Conservation (phyloP, 2,113 vertebrate species). For the Thunnus maccoyii region DNA sequence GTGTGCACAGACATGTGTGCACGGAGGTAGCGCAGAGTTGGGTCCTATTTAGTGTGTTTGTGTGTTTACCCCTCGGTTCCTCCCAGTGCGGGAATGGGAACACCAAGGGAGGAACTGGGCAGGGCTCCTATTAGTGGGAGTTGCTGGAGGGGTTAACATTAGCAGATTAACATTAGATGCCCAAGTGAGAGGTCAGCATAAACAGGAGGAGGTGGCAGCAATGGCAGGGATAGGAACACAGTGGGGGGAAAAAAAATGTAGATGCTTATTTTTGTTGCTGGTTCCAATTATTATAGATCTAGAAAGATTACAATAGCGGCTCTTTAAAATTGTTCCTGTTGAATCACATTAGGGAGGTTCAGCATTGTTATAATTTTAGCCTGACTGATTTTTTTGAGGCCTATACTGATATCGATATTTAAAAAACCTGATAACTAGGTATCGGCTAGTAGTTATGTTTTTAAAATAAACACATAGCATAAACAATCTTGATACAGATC, state of each 20-base stretch:
- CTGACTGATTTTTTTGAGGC: too few species aligned
- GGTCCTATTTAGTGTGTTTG: slow-evolving; percentile 36
- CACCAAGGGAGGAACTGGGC: slow-evolving; percentile 30
- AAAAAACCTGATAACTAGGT: too few species aligned
- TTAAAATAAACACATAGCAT: too few species aligned
- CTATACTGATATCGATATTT: too few species aligned
- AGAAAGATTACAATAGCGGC: too few species aligned
- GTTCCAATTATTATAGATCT: too few species aligned
- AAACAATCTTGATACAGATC: too few species aligned
- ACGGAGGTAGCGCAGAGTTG: not conserved
- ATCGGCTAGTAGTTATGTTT: too few species aligned
- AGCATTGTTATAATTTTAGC: too few species aligned
- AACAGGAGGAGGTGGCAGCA: not conserved
- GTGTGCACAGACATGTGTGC: slow-evolving; percentile 15
- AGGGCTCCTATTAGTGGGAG: slow-evolving; percentile 30
- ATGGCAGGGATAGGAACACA: not conserved
- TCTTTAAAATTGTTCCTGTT: too few species aligned
- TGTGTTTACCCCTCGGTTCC: slow-evolving; percentile 41
- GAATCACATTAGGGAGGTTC: too few species aligned
- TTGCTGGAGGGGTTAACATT: slow-evolving; percentile 40
- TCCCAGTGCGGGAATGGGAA: slow-evolving; percentile 42
- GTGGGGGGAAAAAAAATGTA: not conserved
- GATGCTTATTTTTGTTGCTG: not conserved
- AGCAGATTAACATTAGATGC: not conserved
- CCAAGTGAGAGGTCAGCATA: slow-evolving; percentile 7